Conservation (phyloP, 2,797 vertebrate genomes). For the Acanthurus leucopareius region DNA sequence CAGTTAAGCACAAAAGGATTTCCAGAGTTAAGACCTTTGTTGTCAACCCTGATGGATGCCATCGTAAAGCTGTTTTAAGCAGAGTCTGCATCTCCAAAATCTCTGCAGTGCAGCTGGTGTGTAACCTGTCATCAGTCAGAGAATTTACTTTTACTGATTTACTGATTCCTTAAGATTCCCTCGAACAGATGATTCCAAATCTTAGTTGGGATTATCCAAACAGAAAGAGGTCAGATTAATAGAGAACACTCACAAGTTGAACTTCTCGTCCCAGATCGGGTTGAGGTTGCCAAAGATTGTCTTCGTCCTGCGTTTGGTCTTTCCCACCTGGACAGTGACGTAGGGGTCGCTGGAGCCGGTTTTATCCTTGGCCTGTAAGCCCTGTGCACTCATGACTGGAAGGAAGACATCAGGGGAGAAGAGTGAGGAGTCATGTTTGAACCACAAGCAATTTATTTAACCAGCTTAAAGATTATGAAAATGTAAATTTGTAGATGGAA, state of each 20-base stretch:
- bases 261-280: constrained; percentile 98
- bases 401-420: constrained; percentile 30
- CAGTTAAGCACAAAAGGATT: constrained; percentile 15
- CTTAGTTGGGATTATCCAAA: constrained; percentile 24
- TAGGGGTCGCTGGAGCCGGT: constrained; percentile 98
- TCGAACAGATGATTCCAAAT: constrained; percentile 30
- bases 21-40: constrained; percentile 15
- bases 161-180: constrained; percentile 24
- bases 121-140: constrained; percentile 7
- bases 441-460: constrained; percentile 1
- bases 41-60: constrained; percentile 25
- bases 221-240: constrained; percentile 13
- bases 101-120: constrained; percentile 17
- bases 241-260: constrained; percentile 93
- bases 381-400: constrained; percentile 96
- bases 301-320: constrained; percentile 96
- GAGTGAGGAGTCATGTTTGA: constrained; percentile 4
- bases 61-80: constrained; percentile 19
- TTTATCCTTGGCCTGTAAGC: constrained; percentile 98
- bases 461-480: not conserved
- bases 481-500: not conserved
- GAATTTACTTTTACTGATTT: constrained; percentile 17
- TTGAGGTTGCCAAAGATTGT: constrained; percentile 99
- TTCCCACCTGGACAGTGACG: constrained; percentile 98
- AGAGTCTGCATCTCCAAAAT: constrained; percentile 13